phyloP scores from a whole-genome alignment of 2,888 invertebrate genomes.

The Xanthia icteritia region DNA sequence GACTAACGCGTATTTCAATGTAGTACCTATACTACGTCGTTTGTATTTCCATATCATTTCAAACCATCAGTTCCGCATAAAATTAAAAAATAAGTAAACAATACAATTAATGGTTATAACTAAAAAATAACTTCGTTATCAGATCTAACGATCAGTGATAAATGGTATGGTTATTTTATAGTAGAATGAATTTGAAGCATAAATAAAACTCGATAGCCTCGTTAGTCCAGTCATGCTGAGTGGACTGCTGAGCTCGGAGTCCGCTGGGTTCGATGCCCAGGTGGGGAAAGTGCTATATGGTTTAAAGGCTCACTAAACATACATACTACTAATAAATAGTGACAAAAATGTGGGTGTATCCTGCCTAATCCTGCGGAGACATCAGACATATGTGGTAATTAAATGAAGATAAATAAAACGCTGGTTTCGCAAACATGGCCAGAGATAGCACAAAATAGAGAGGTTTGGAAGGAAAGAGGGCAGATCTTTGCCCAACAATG shows the following conservation, averaged over 20 bases:
- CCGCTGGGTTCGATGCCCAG: not conserved
- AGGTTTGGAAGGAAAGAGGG: not conserved
- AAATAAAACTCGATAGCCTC: not conserved
- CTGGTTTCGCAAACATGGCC: not conserved
- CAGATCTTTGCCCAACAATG: not conserved
- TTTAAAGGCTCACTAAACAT: not conserved
- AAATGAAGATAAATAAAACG: not conserved
- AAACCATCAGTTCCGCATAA: not conserved
- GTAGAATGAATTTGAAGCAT: not conserved
- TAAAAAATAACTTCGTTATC: not conserved
- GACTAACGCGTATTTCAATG: not conserved
- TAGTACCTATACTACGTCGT: constrained; percentile 11
- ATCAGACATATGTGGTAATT: not conserved
- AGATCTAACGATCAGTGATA: constrained; percentile 4
- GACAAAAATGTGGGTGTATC: not conserved
- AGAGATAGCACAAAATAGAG: not conserved
- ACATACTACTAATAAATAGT: not conserved
- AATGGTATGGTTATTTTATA: not conserved
- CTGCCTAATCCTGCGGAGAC: not conserved
- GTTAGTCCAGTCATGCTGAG: not conserved
- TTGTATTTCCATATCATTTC: constrained; percentile 10
- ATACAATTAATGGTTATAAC: not conserved
- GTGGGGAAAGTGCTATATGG: not conserved
- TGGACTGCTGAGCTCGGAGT: not conserved
- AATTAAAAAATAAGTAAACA: constrained; percentile 11